A percentile compares a stretch with the other conserved stretches of the same genome.
These are phyloP conservation scores for Cryptoblepharus egeriae DNA, from an alignment of 2,797 vertebrate genomes.

Conservation along the genomic window DNA sequence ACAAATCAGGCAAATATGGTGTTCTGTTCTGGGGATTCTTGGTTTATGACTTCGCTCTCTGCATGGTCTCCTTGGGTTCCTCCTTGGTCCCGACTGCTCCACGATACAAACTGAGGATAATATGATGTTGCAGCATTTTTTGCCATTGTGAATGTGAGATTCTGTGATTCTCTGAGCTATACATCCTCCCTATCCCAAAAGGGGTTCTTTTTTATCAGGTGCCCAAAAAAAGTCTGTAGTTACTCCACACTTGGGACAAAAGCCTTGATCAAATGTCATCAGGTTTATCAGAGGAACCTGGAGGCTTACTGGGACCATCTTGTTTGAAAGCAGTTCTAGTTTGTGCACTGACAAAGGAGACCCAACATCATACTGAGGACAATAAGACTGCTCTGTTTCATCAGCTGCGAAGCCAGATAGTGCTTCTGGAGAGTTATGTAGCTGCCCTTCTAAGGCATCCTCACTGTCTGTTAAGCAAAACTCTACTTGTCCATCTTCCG, in stretches of 20 bases:
- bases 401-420: background rate
- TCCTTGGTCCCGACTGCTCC: background rate
- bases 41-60: slow-evolving; percentile 61
- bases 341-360: slow-evolving; percentile 35
- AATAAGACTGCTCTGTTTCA: background rate
- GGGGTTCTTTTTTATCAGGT: slow-evolving; percentile 21
- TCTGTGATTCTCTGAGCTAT: background rate
- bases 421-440: slow-evolving; percentile 10
- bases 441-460: background rate
- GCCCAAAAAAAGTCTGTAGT: background rate
- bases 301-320: slow-evolving; percentile 19
- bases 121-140: background rate
- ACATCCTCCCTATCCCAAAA: background rate
- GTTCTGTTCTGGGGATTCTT: slow-evolving; percentile 71
- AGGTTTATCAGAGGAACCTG: slow-evolving; percentile 25
- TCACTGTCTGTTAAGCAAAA: slow-evolving; percentile 13
- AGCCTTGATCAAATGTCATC: slow-evolving; percentile 25
- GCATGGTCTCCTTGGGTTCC: slow-evolving; percentile 9
- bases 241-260: background rate
- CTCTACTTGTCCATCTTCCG: slow-evolving; percentile 20
- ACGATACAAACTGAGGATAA: slow-evolving; percentile 23
- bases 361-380: background rate
- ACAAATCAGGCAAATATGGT: slow-evolving; percentile 66
- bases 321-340: slow-evolving; percentile 28
- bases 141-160: background rate